Conservation (phyloP, 2,888 invertebrate species). For the Anthrax anthrax region DNA sequence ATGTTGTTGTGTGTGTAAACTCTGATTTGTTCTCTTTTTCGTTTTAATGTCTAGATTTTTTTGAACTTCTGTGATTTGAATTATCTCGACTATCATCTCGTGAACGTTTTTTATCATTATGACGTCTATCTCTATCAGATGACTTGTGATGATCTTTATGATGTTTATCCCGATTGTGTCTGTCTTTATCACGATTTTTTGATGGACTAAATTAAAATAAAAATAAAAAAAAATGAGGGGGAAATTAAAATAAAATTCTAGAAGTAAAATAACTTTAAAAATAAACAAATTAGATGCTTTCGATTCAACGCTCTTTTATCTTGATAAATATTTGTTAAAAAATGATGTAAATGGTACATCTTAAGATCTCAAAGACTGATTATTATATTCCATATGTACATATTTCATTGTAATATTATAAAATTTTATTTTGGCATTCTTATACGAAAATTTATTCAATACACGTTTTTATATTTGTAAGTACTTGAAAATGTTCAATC, state of each 20-base stretch:
- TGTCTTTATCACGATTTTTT: conserved; percentile 35
- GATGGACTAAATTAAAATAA: conserved; percentile 18
- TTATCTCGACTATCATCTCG: conserved; percentile 60
- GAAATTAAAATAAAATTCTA: background rate
- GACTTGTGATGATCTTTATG: conserved; percentile 12
- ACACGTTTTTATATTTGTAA: no score
- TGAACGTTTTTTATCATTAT: conserved; percentile 51
- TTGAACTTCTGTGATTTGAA: conserved; percentile 45
- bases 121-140: conserved; percentile 18
- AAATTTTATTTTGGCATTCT: no score
- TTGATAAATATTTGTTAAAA: no score
- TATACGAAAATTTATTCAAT: no score
- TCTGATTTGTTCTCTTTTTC: no score
- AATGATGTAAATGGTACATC: no score
- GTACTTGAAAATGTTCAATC: no score
- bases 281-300: background rate
- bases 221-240: background rate
- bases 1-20: no score
- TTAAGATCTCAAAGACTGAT: no score
- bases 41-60: conserved; percentile 43
- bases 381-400: no score
- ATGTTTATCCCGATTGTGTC: conserved; percentile 30
- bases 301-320: no score
- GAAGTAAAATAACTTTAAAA: conserved; percentile 2
- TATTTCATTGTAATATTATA: no score